A percentile compares a stretch with the other conserved stretches of the same genome.
Evolutionary conservation across 2,797 vertebrate genomes (phyloP).

Genomic region (Halcyon leucocephala): DNA sequence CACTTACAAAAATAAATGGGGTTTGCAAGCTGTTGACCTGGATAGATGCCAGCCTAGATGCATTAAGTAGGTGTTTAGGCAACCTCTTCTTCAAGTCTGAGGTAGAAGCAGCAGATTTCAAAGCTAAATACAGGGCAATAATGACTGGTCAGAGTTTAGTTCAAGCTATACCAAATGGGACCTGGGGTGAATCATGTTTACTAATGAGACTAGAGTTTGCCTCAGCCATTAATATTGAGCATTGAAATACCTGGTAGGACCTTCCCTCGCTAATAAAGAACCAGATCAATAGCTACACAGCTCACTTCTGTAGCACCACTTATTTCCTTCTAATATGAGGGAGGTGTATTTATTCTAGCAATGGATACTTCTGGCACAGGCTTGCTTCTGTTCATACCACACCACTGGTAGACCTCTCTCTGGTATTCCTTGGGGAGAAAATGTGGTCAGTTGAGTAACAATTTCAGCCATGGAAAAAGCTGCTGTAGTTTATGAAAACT

Average conservation of each 20-base stretch:
- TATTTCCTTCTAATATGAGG: neutral
- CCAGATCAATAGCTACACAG: neutral
- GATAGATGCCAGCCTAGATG: neutral
- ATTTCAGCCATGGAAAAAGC: neutral
- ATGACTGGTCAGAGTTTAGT: neutral
- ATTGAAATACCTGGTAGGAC: neutral
- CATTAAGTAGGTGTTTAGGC: neutral
- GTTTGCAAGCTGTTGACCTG: neutral
- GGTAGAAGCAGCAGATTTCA: neutral
- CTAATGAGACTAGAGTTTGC: neutral
- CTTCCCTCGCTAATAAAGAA: neutral
- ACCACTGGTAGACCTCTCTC: neutral
- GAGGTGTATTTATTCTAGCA: neutral
- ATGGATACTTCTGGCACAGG: neutral
- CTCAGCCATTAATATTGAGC: neutral
- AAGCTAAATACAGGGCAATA: neutral
- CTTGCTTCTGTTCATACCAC: neutral
- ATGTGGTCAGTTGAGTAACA: neutral
- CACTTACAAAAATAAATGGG: neutral
- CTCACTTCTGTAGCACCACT: neutral
- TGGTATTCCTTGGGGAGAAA: neutral
- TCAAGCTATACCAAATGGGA: neutral
- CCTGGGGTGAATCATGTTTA: neutral
- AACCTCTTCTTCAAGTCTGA: neutral
- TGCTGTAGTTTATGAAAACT: conserved; percentile 34